phyloP scores from a whole-genome alignment of 2,797 vertebrate species.

The Syndactyla subalaris region DNA sequence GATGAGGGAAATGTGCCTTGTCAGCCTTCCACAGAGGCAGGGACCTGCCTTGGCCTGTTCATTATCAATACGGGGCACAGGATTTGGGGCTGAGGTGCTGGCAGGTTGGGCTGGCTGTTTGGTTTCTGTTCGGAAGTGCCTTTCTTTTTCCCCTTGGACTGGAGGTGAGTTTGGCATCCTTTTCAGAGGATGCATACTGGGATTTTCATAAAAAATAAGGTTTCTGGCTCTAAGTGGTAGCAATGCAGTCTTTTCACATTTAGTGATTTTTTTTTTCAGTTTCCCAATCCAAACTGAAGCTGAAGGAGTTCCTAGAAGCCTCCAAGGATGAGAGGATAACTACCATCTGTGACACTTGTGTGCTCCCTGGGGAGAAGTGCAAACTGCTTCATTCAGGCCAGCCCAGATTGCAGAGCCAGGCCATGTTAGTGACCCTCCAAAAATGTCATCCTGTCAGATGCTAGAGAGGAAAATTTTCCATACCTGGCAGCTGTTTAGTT shows the following conservation, averaged over 20 bases:
- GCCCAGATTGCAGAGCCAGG: background rate
- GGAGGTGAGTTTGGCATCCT: background rate
- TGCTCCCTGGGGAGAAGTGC: background rate
- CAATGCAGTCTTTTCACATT: background rate
- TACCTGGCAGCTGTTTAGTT: background rate
- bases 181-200: background rate
- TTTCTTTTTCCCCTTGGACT: background rate
- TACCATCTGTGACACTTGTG: background rate
- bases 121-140: background rate
- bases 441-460: background rate
- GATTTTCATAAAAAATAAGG: background rate
- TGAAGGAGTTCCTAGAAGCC: background rate
- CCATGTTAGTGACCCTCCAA: background rate
- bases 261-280: background rate
- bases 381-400: background rate
- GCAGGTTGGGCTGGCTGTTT: background rate
- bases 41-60: background rate
- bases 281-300: background rate
- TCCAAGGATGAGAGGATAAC: background rate
- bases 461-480: background rate
- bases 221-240: background rate
- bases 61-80: background rate
- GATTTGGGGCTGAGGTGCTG: background rate
- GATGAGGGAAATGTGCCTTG: background rate
- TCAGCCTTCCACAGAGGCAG: background rate